Evolutionary conservation across 2,113 vertebrate genomes (phyloP).

Genomic region (Silurus meridionalis): DNA sequence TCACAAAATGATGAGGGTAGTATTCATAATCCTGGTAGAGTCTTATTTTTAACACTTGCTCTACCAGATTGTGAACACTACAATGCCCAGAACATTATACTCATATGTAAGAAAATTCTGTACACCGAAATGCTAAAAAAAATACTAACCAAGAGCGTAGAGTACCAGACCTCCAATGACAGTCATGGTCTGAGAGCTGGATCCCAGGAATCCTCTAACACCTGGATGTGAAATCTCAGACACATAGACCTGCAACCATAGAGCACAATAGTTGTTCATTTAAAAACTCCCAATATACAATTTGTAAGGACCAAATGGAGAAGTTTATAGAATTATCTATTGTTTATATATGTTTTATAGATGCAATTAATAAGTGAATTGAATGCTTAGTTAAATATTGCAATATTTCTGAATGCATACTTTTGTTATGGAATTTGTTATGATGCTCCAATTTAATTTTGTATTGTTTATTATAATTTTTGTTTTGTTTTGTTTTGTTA

Average conservation of each 20-base stretch:
- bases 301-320: too few relatives aligned
- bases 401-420: too few relatives aligned
- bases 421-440: too few relatives aligned
- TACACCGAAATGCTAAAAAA: not conserved
- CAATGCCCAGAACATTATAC: not conserved
- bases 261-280: too few relatives aligned
- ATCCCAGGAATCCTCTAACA: slow-evolving; percentile 83
- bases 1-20: not conserved
- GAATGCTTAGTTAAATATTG: too few relatives aligned
- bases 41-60: not conserved
- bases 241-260: slow-evolving; percentile 83
- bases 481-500: too few relatives aligned
- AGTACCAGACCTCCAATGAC: slow-evolving; percentile 86
- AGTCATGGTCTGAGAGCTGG: slow-evolving; percentile 88
- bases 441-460: too few relatives aligned
- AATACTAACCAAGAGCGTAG: slow-evolving; percentile 79
- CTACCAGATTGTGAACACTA: not conserved
- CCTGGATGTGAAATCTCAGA: slow-evolving; percentile 86
- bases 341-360: too few relatives aligned
- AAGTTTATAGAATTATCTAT: too few relatives aligned
- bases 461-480: too few relatives aligned
- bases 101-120: not conserved
- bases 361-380: too few relatives aligned
- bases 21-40: not conserved
- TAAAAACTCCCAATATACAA: too few relatives aligned